A percentile compares a stretch with the other conserved stretches of the same genome.
Evolutionary conservation across 2,113 vertebrate species (phyloP).

Genomic region (Eubucco bourcierii): DNA sequence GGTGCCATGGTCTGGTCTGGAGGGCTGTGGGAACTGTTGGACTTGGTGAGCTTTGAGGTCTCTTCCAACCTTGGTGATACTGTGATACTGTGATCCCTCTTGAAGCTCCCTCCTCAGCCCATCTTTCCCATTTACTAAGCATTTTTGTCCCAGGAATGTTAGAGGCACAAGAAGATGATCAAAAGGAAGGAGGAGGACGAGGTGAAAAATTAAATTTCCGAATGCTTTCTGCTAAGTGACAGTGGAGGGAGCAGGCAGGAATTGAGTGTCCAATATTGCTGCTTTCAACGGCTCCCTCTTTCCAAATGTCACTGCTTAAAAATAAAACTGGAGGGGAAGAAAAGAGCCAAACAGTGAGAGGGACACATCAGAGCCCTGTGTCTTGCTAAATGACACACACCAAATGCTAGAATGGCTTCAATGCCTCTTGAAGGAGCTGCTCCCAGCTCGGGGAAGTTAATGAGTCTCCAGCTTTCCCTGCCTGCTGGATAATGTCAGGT

Average conservation of each 20-base stretch:
- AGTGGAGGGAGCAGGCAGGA: constrained; percentile 14
- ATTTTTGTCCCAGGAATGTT: not conserved
- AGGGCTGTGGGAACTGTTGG: no score
- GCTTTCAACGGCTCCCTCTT: constrained; percentile 39
- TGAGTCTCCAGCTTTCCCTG: constrained; percentile 58
- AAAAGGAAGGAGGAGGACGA: constrained; percentile 34
- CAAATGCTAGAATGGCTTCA: constrained; percentile 37
- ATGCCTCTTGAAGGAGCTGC: constrained; percentile 69
- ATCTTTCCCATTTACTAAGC: constrained; percentile 25
- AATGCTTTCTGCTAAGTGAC: constrained; percentile 52
- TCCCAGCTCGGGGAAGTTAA: constrained; percentile 61
- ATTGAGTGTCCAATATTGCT: not conserved
- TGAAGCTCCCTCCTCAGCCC: not conserved
- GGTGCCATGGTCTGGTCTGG: no score
- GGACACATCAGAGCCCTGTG: constrained; percentile 48
- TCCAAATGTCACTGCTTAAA: constrained; percentile 37
- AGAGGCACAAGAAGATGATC: constrained; percentile 20
- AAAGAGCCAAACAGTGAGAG: constrained; percentile 20
- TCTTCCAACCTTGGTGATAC: no score
- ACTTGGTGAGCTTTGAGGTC: no score
- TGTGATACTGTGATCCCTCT: no score
- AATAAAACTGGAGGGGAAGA: constrained; percentile 34
- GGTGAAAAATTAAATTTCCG: constrained; percentile 56
- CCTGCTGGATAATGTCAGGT: constrained; percentile 69
- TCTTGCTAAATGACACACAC: constrained; percentile 53